Conservation (phyloP, 2,113 vertebrate species). For the Miniopterus natalensis region DNA sequence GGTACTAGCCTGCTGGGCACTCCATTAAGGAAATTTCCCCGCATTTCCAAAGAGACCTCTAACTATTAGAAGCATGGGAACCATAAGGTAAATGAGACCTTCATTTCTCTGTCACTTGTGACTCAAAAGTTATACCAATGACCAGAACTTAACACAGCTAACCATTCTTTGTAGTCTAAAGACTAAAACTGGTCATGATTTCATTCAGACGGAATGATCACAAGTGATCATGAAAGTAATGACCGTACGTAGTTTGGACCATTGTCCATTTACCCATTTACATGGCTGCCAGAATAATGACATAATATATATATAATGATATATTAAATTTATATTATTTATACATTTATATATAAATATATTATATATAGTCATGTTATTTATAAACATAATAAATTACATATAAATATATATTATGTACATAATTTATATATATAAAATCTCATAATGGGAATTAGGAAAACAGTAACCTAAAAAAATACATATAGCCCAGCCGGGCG, state of each 20-base stretch:
- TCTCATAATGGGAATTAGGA: constrained; percentile 20
- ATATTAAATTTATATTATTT: neutral
- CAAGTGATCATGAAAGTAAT: constrained; percentile 2
- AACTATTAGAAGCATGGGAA: neutral
- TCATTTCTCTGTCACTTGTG: neutral
- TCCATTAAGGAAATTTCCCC: neutral
- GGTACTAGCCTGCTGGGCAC: neutral
- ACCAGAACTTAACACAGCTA: constrained; percentile 2
- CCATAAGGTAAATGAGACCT: neutral
- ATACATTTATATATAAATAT: neutral
- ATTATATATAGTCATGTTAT: neutral
- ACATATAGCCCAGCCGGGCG: neutral
- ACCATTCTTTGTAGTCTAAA: neutral
- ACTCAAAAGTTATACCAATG: neutral
- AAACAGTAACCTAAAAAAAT: constrained; percentile 21
- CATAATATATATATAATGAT: neutral
- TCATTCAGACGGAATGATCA: neutral
- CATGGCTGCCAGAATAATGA: neutral
- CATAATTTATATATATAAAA: neutral
- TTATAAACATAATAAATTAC: neutral
- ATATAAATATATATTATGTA: neutral
- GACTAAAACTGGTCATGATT: neutral
- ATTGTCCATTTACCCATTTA: neutral
- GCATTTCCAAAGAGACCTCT: neutral
- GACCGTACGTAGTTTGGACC: neutral